A percentile compares a stretch with the other conserved stretches of the same genome.
These are phyloP conservation scores for Pangasianodon gigas DNA, from an alignment of 2,113 vertebrate genomes.

Conservation along the genomic window DNA sequence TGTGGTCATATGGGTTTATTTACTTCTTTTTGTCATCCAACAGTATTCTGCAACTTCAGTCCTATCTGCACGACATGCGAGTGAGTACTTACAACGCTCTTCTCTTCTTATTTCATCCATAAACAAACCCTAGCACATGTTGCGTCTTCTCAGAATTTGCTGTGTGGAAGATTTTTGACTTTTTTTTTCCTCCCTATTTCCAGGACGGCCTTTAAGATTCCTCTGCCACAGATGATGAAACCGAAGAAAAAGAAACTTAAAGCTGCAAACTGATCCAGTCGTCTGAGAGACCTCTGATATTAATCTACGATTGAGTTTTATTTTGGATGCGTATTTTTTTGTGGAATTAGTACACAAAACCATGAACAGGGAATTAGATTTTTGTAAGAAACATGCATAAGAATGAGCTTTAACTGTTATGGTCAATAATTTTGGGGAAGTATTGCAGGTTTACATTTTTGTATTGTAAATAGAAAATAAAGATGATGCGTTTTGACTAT, in stretches of 20 bases:
- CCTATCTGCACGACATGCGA: slow-evolving; percentile 99
- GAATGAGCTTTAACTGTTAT: background rate
- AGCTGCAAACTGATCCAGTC: slow-evolving; percentile 61
- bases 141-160: background rate
- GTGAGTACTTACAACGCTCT: slow-evolving; percentile 76
- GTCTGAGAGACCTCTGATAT: background rate
- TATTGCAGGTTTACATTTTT: background rate
- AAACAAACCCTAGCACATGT: background rate
- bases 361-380: background rate
- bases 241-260: slow-evolving; percentile 97
- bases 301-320: background rate
- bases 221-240: slow-evolving; percentile 90
- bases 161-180: background rate
- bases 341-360: background rate
- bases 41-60: slow-evolving; percentile 99
- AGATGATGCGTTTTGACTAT: background rate
- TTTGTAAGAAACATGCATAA: background rate
- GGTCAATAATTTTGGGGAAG: background rate
- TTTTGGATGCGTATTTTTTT: background rate
- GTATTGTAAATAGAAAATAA: slow-evolving; percentile 39
- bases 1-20: background rate
- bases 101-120: background rate
- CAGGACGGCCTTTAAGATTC: slow-evolving; percentile 97
- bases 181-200: slow-evolving; percentile 49
- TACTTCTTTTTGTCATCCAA: background rate